Conservation (phyloP, 2,797 vertebrate genomes). For the Lepilemur ruficaudatus region DNA sequence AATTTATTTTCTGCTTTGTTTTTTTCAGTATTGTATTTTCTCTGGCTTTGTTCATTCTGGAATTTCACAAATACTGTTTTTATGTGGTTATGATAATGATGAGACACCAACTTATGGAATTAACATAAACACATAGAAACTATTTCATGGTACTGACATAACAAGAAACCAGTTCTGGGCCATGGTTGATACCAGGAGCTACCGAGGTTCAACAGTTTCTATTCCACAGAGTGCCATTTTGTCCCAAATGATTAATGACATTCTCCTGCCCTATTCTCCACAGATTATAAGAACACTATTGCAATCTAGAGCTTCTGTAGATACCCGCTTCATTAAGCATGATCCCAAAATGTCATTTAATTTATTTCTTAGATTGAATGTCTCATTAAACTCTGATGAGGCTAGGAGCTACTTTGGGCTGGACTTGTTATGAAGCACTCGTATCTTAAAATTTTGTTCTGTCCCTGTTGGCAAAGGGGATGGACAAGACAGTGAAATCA, state of each 20-base stretch:
- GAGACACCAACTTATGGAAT: slow-evolving; percentile 41
- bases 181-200: slow-evolving; percentile 41
- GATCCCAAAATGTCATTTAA: slow-evolving; percentile 83
- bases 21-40: not conserved
- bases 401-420: slow-evolving; percentile 84
- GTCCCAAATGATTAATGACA: slow-evolving; percentile 49
- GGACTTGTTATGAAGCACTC: slow-evolving; percentile 81
- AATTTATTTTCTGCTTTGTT: not conserved
- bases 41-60: not conserved
- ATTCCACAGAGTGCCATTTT: slow-evolving; percentile 49
- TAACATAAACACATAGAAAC: slow-evolving; percentile 12
- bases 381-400: slow-evolving; percentile 89
- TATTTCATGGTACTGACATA: slow-evolving; percentile 50
- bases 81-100: slow-evolving; percentile 33
- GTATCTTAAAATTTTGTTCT: slow-evolving; percentile 70
- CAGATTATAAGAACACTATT: slow-evolving; percentile 56
- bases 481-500: slow-evolving; percentile 77
- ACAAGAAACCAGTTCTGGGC: slow-evolving; percentile 56
- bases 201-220: slow-evolving; percentile 66
- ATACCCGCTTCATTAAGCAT: slow-evolving; percentile 78
- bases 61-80: slow-evolving; percentile 25
- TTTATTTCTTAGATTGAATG: slow-evolving; percentile 87
- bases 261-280: slow-evolving; percentile 51
- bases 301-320: slow-evolving; percentile 71
- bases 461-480: slow-evolving; percentile 80